phyloP scores from a whole-genome alignment of 2,113 vertebrate species.

The Dolichallabes microphthalmus region DNA sequence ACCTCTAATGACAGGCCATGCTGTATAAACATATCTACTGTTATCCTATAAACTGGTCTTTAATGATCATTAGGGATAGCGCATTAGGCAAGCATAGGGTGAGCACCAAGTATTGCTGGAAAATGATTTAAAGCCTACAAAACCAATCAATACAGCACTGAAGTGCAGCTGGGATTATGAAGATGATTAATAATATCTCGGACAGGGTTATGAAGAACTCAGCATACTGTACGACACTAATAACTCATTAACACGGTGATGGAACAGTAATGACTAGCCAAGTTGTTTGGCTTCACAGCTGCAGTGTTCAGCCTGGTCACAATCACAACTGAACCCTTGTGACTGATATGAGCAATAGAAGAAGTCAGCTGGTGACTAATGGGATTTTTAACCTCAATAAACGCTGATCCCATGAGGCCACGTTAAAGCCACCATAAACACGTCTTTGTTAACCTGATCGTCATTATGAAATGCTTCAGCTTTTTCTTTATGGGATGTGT shows the following conservation, averaged over 20 bases:
- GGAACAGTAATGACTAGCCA: conserved; percentile 5
- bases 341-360: conserved; percentile 19
- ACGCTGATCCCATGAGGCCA: conserved; percentile 5
- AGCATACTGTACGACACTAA: background rate
- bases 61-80: background rate
- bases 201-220: background rate
- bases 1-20: conserved; percentile 7
- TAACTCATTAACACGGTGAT: conserved; percentile 15
- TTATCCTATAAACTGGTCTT: conserved; percentile 9
- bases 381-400: background rate
- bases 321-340: background rate
- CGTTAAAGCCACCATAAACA: conserved; percentile 9
- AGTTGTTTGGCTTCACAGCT: background rate
- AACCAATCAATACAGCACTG: conserved; percentile 36
- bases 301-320: background rate
- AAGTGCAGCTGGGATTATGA: conserved; percentile 7
- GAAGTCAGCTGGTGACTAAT: conserved; percentile 14
- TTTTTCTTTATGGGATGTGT: background rate
- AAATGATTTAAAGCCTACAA: conserved; percentile 38
- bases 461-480: conserved; percentile 12
- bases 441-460: conserved; percentile 18
- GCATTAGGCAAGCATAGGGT: background rate
- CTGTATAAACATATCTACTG: conserved; percentile 11
- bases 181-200: conserved; percentile 20
- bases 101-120: conserved; percentile 33